A percentile compares a stretch with the other conserved stretches of the same genome.
These are phyloP conservation scores for Callipepla squamata DNA, from an alignment of 2,113 vertebrate genomes.

Conservation along the genomic window DNA sequence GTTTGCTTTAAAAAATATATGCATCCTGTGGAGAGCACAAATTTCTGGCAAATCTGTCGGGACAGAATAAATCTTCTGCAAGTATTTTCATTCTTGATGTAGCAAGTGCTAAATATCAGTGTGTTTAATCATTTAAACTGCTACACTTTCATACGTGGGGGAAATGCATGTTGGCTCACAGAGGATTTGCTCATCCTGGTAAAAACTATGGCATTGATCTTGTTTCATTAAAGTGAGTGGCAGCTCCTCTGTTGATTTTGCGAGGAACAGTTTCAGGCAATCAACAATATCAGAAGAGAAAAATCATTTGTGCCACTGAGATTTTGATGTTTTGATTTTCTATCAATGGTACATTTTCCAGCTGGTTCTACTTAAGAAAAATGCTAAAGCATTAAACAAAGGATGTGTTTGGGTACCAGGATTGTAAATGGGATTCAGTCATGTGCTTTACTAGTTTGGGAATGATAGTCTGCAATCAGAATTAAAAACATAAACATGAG, in stretches of 20 bases:
- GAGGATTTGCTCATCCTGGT: background rate
- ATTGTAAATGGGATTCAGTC: background rate
- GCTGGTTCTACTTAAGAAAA: background rate
- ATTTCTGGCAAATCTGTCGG: background rate
- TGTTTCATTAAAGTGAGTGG: background rate
- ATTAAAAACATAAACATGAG: background rate
- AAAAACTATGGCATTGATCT: background rate
- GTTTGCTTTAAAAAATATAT: background rate
- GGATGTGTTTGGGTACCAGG: background rate
- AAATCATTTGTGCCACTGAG: background rate
- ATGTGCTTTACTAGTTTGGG: background rate
- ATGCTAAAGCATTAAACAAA: background rate
- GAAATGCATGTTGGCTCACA: background rate
- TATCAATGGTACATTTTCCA: background rate
- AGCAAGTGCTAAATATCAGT: background rate
- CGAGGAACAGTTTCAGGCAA: background rate
- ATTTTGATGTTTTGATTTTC: background rate
- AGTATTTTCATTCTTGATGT: background rate
- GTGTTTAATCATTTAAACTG: background rate
- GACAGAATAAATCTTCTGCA: background rate
- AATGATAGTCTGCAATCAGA: background rate
- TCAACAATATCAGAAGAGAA: background rate
- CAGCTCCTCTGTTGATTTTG: background rate
- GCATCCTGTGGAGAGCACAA: background rate
- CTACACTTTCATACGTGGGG: background rate